phyloP scores from a whole-genome alignment of 2,797 vertebrate species.

The Hydrocynus forskahlii region DNA sequence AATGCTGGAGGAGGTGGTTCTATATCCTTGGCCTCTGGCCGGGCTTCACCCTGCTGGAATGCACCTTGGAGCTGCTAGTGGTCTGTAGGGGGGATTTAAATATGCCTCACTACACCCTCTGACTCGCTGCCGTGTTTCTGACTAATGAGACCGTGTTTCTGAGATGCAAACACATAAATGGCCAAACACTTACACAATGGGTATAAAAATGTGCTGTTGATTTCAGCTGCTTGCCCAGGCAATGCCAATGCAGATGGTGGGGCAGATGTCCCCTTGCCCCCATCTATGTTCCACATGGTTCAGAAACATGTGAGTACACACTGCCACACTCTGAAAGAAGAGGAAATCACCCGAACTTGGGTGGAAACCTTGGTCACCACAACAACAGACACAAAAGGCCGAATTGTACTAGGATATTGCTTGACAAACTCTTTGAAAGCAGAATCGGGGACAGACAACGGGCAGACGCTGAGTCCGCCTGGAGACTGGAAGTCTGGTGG shows the following conservation, averaged over 20 bases:
- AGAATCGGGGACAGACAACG: conserved; percentile 30
- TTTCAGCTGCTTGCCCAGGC: conserved; percentile 25
- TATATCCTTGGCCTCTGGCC: conserved; percentile 64
- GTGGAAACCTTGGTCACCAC: conserved; percentile 34
- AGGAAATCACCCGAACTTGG: conserved; percentile 23
- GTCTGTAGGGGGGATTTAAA: conserved; percentile 65
- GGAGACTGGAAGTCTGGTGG: conserved; percentile 75
- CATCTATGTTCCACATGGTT: conserved; percentile 41
- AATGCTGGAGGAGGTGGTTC: conserved; percentile 50
- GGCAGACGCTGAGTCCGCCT: conserved; percentile 54
- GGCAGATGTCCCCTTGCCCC: conserved; percentile 35
- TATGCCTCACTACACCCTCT: conserved; percentile 56
- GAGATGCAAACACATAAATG: conserved; percentile 18
- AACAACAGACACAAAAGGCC: conserved; percentile 33
- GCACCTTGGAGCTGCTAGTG: conserved; percentile 63
- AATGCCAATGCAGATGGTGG: conserved; percentile 37
- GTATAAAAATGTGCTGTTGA: conserved; percentile 24
- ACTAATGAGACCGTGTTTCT: conserved; percentile 46
- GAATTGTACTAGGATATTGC: conserved; percentile 30
- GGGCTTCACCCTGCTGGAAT: conserved; percentile 66
- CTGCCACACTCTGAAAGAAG: conserved; percentile 11
- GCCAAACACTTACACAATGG: conserved; percentile 20
- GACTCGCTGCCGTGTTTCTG: conserved; percentile 51
- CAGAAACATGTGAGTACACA: conserved; percentile 17
- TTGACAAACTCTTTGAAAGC: conserved; percentile 34